Base-by-base conservation (phyloP, 2,888 invertebrate genomes). In the Eulithis prunata region DNA sequence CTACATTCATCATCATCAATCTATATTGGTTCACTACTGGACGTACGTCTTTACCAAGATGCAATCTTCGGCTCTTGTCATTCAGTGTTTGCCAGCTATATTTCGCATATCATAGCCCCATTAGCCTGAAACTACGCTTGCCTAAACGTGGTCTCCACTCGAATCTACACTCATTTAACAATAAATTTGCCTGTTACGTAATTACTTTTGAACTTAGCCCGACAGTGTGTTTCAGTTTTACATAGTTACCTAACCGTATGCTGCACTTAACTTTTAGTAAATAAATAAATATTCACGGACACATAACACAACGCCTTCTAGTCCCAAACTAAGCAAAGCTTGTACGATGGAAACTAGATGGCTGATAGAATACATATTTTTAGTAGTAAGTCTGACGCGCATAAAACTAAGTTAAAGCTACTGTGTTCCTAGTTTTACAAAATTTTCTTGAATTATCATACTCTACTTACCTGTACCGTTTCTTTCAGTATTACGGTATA, bases 401-500 rank as follows among this genome's bases (percentile, higher is more conserved):
- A 12, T 49, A 46, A 38, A 47, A 14, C n/a, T 13, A 36, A 13
- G 36, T 49, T 57, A 13, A 21, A 47, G 21, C 49, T 49, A 49
- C 55, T 36, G 2, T 43, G 28, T 32, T 56, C 13, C 36, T 57
- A 49, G 49, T 46, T 46, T 60, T 2, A 47, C n/a, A 10, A 6
- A 14, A 13, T 52, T 36, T 32, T 57, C 41, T 49, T 51, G 32
- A 36, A 51, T 62, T 58, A 59, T 46, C 45, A 62, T 62, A 62
- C 66, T 66, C 43, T 52, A 52, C 43, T 54, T 52, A 41, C 41
- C 43, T 13, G 47, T 46, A 21, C 45, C 55, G 56, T 60, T 55
- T 63, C 51, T 59, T 52, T 72, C 68, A 68, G 63, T 70, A 66
- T 70, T 71, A 79, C 75, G 71, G 71, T 70, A 77, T 78, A 77